Conservation (phyloP, 2,888 invertebrate genomes). For the Sinotaia quadrata region DNA sequence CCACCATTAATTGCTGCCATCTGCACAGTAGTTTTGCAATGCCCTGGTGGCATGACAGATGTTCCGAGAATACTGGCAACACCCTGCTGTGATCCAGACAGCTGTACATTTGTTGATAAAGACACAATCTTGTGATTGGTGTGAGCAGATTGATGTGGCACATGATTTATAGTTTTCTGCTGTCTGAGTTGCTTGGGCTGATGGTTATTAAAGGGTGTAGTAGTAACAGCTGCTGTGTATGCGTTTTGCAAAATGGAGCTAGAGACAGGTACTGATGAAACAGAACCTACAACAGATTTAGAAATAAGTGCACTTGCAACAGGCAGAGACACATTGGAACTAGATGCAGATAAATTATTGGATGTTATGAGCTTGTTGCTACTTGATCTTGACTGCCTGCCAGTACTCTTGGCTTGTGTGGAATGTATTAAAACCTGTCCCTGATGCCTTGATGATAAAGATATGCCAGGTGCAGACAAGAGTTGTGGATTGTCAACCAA, state of each 20-base stretch:
- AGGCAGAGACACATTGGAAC: no score
- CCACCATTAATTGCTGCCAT: conserved; percentile 7
- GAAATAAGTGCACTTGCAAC: no score
- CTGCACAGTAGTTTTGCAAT: not conserved
- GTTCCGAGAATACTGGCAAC: conserved; percentile 15
- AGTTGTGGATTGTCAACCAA: no score
- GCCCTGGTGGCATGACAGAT: not conserved
- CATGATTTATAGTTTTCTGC: no score
- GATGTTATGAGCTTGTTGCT: no score
- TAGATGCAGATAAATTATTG: no score
- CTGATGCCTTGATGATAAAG: no score
- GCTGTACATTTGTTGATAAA: conserved; percentile 4
- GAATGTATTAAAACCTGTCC: no score
- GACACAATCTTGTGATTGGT: conserved; percentile 7
- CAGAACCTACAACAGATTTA: not conserved
- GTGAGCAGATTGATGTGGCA: no score
- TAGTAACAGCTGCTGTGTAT: not conserved
- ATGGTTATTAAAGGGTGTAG: not conserved
- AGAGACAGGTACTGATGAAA: not conserved
- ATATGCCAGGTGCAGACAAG: no score
- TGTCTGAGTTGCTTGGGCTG: not conserved
- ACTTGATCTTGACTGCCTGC: no score
- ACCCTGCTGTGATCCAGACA: conserved; percentile 11
- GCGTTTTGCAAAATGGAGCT: not conserved
- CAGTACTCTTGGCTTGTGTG: no score